Percentiles rank a stretch among this genome's conserved stretches.
Conservation (phyloP, 1,140 invertebrate species). For the Geopemphigus sp. region DNA sequence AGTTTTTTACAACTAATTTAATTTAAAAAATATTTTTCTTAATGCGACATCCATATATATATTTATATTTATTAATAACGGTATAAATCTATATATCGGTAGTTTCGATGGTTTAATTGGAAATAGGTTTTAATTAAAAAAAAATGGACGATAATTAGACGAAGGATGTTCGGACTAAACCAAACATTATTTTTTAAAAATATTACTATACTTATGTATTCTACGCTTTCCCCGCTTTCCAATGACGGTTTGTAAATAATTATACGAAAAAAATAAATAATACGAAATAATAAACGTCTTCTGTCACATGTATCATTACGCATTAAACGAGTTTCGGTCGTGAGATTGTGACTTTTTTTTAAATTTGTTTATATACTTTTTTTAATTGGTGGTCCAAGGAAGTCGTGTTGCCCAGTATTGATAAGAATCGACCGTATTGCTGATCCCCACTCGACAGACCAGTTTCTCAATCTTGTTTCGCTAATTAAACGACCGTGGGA, state of each 20-base stretch:
- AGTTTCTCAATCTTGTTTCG: conserved; percentile 33
- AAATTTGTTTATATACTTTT: background rate
- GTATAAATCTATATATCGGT: background rate
- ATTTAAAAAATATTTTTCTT: too few relatives aligned
- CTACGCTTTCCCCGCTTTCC: background rate
- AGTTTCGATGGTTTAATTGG: background rate
- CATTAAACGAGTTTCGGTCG: conserved; percentile 39
- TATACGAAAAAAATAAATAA: background rate
- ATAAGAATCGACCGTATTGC: conserved; percentile 21
- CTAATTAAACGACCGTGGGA: conserved; percentile 46
- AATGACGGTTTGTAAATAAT: background rate
- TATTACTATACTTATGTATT: background rate
- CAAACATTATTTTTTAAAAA: background rate
- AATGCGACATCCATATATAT: too few relatives aligned
- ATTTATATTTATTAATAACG: too few relatives aligned
- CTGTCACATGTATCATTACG: background rate
- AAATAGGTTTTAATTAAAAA: conserved; percentile 3
- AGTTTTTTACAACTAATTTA: too few relatives aligned
- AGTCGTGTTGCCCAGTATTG: conserved; percentile 31
- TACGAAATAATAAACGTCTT: background rate
- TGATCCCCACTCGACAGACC: conserved; percentile 12
- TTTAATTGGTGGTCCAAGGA: conserved; percentile 36
- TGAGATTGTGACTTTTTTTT: conserved; percentile 42
- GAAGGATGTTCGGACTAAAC: background rate
- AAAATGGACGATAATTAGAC: background rate